Evolutionary conservation across 2,113 vertebrate genomes (phyloP).

Genomic region (Notechis scutatus): DNA sequence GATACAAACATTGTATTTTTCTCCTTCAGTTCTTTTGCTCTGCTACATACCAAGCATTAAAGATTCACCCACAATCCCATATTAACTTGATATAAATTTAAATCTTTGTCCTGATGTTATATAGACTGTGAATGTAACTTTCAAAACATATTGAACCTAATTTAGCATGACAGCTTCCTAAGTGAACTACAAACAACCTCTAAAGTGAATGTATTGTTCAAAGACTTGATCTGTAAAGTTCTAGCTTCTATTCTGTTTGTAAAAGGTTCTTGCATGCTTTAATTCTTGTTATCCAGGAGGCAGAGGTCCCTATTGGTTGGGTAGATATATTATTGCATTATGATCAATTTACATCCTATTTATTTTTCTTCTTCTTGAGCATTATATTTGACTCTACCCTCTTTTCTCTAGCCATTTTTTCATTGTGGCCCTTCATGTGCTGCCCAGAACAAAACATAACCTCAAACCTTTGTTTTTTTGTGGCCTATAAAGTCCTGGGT

Average conservation of each 20-base stretch:
- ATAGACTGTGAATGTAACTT: slow-evolving; percentile 15
- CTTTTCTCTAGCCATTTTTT: not conserved
- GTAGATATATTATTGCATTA: not conserved
- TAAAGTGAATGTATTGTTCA: slow-evolving; percentile 8
- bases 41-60: not conserved
- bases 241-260: not conserved
- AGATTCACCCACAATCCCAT: not conserved
- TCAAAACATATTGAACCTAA: slow-evolving; percentile 5
- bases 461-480: not conserved
- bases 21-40: not conserved
- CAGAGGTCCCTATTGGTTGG: not conserved
- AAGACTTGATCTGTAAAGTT: not conserved
- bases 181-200: not conserved
- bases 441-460: not conserved
- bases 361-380: not conserved
- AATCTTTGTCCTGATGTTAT: not conserved
- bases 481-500: not conserved
- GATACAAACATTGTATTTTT: not conserved
- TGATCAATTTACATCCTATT: not conserved
- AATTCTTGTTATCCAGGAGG: not conserved
- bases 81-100: not conserved
- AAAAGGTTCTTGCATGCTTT: not conserved
- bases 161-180: slow-evolving; percentile 16
- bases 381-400: not conserved
- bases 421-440: not conserved